Conservation (phyloP, 2,113 vertebrate genomes). For the Grus americana region DNA sequence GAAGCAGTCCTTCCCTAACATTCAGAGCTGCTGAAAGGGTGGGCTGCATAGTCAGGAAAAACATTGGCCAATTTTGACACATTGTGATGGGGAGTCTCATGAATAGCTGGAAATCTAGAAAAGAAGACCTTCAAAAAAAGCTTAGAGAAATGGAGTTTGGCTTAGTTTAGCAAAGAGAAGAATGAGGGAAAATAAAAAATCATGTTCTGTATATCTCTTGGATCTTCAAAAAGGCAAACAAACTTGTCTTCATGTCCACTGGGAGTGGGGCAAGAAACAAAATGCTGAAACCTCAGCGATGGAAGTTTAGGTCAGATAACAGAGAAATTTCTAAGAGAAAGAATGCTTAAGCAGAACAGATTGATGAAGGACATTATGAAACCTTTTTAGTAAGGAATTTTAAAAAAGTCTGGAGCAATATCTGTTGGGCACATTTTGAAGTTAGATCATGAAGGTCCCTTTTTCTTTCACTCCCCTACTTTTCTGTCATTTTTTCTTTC, state of each 20-base stretch:
- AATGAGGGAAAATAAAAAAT: background rate
- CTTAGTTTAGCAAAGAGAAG: background rate
- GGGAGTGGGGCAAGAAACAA: background rate
- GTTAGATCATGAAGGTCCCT: background rate
- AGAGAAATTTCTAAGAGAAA: background rate
- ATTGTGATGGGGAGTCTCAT: background rate
- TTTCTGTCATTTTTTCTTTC: background rate
- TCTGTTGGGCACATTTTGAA: background rate
- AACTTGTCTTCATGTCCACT: background rate
- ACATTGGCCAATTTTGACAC: background rate
- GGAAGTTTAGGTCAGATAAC: background rate
- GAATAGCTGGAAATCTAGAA: background rate
- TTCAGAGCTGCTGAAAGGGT: background rate
- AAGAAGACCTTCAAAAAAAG: background rate
- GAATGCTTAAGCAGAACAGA: background rate
- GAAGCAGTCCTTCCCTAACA: background rate
- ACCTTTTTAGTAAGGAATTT: background rate
- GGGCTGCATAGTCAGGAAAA: background rate
- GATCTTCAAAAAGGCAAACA: background rate
- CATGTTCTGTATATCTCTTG: background rate
- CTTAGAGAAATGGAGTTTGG: background rate
- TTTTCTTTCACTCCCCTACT: background rate
- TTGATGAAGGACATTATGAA: background rate
- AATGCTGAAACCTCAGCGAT: background rate
- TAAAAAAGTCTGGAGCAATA: background rate